Percentiles rank a stretch among this genome's conserved stretches.
phyloP scores from a whole-genome alignment of 2,888 invertebrate genomes.

The Watsonalla binaria region DNA sequence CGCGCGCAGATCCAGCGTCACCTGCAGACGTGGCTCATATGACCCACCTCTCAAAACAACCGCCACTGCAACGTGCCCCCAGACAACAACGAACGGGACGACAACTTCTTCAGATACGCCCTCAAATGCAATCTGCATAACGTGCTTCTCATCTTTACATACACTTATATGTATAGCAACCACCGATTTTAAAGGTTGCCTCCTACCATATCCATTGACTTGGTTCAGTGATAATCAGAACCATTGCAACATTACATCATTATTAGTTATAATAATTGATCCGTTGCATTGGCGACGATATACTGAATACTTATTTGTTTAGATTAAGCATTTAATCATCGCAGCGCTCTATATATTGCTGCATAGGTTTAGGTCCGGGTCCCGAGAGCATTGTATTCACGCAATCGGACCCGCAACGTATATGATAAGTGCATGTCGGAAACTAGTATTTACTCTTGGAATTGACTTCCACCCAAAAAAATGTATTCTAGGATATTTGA shows the following conservation, averaged over 20 bases:
- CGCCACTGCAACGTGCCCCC: background rate
- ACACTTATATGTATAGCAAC: background rate
- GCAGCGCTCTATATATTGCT: background rate
- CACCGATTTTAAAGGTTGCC: background rate
- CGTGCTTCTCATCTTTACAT: background rate
- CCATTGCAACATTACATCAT: no score
- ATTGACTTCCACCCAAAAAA: no score
- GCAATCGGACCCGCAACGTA: background rate
- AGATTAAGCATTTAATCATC: background rate
- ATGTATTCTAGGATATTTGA: no score
- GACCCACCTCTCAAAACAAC: background rate
- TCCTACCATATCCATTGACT: background rate
- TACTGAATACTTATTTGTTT: background rate
- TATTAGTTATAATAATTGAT: no score
- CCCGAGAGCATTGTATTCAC: background rate
- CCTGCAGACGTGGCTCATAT: conserved; percentile 75
- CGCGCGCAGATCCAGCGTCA: conserved; percentile 80
- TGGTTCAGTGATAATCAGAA: no score
- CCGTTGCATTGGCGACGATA: background rate
- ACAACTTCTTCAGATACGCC: background rate
- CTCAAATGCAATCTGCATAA: background rate
- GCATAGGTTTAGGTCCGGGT: background rate
- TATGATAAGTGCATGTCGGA: no score
- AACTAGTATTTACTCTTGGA: no score
- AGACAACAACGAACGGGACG: background rate